Conservation (phyloP, 1,140 invertebrate genomes). For the Drosophila navojoa region DNA sequence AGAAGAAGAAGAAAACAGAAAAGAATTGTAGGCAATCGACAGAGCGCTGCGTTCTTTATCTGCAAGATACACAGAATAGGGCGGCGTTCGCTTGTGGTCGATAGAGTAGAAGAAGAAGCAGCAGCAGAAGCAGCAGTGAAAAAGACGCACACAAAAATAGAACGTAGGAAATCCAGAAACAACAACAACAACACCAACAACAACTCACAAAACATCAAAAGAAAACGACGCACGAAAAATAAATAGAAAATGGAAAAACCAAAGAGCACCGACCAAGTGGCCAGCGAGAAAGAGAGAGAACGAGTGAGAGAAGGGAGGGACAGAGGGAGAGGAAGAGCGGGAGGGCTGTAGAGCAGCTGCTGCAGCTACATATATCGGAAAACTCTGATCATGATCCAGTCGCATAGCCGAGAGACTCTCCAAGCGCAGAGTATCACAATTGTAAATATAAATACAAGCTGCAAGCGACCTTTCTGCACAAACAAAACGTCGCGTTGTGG, state of each 20-base stretch:
- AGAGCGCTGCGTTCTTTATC: conserved; percentile 65
- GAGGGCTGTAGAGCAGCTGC: neutral
- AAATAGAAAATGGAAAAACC: conserved; percentile 74
- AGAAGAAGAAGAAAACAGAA: neutral
- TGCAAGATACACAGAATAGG: conserved; percentile 62
- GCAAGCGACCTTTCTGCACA: conserved; percentile 62
- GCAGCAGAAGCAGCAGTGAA: no score
- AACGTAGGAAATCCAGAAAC: conserved; percentile 65
- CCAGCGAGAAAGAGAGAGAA: neutral
- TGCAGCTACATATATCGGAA: no score
- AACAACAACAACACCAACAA: conserved; percentile 33
- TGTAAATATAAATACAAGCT: conserved; percentile 55
- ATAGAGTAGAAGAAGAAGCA: conserved; percentile 9
- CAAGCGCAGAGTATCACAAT: conserved; percentile 44
- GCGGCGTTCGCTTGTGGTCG: conserved; percentile 65
- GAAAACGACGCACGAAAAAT: conserved; percentile 76
- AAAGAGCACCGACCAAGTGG: conserved; percentile 49
- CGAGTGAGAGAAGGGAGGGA: neutral
- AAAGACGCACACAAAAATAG: conserved; percentile 68
- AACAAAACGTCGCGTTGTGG: conserved; percentile 42
- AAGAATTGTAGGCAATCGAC: conserved; percentile 63
- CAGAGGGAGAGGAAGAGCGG: neutral
- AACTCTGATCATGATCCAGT: neutral
- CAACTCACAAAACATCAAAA: conserved; percentile 70
- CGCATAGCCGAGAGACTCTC: no score